Evolutionary conservation across 2,113 vertebrate genomes (phyloP), one percentile per base, ranked within the genome.

Genomic region (Amblyopsis rosae): DNA sequence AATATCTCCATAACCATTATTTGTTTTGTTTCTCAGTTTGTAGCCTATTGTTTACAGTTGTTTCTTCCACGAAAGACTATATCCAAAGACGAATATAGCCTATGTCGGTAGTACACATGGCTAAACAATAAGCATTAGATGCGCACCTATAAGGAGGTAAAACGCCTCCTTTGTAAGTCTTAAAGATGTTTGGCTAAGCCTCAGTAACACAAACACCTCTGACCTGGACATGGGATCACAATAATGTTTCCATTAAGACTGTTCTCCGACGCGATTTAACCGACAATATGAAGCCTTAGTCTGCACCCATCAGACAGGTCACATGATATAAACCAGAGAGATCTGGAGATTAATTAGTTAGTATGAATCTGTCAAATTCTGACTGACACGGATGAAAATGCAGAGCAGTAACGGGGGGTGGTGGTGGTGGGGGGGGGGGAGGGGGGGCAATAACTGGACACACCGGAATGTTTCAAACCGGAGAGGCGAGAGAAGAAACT

Each of bases 11-110:
- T 79, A 32, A 71, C 59, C 15, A 70, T 69, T 11, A 51, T 71
- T 75, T 82, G 41, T 58, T 32, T 77, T 76, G 72, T 80, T 73
- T 79, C 69, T 83, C 71, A 67, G 61, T 87, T 83, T 86, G 69
- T 86, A 26, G 26, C 26, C 26, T 26, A 61, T 82, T 85, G 82
- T 88, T 92, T 89, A 87, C 87, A 83, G 75, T 82, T 80, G 48
- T 80, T 81, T 58, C 72, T 69, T 80, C 51, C 32, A 77, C 59
- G 51, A 75, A 73, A 69, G 63, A 84, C 26, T 26, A 80, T 67
- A 55, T 75, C 67, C 35, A 41, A 41, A 41, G 35, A 41, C 35
- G 7, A 41, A 6, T 41, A 5, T 8, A 41, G 35, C 35, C 6
- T 41, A 7, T 26, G 26, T 41, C 35, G 51, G 16, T n/a, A 13